phyloP scores from a whole-genome alignment of 2,113 vertebrate genomes.

The Benitochromis conjunctus region DNA sequence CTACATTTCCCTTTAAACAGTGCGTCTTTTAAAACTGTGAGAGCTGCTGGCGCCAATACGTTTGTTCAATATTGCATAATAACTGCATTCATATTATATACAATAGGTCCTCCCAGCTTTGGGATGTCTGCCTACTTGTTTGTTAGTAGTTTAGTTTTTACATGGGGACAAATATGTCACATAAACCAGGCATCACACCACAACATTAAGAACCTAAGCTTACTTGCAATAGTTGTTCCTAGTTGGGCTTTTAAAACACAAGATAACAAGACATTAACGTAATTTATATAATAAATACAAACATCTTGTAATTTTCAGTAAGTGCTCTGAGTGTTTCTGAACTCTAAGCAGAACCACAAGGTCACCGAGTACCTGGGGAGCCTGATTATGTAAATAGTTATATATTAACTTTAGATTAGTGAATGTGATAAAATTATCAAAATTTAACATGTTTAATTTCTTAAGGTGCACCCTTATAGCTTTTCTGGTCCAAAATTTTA shows the following conservation, averaged over 20 bases:
- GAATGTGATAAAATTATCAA: neutral
- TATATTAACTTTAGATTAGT: neutral
- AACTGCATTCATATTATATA: neutral
- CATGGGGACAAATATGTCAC: neutral
- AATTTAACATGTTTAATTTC: neutral
- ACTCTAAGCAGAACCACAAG: neutral
- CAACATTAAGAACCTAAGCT: neutral
- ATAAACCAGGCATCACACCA: neutral
- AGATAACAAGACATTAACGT: neutral
- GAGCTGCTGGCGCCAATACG: neutral
- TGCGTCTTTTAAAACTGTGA: neutral
- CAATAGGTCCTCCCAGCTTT: neutral
- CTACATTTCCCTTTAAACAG: neutral
- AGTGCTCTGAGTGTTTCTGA: neutral
- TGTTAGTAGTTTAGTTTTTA: no score
- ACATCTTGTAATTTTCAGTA: neutral
- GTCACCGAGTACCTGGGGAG: neutral
- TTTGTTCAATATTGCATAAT: neutral
- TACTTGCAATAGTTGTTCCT: neutral
- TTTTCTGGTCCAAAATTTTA: neutral
- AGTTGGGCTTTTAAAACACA: no score
- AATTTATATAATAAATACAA: neutral
- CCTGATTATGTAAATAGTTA: neutral
- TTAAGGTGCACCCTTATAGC: neutral
- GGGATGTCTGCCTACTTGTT: neutral